A percentile compares a stretch with the other conserved stretches of the same genome.
Evolutionary conservation across 2,113 vertebrate genomes (phyloP).

Genomic region (Myanophis thanlyinensis): DNA sequence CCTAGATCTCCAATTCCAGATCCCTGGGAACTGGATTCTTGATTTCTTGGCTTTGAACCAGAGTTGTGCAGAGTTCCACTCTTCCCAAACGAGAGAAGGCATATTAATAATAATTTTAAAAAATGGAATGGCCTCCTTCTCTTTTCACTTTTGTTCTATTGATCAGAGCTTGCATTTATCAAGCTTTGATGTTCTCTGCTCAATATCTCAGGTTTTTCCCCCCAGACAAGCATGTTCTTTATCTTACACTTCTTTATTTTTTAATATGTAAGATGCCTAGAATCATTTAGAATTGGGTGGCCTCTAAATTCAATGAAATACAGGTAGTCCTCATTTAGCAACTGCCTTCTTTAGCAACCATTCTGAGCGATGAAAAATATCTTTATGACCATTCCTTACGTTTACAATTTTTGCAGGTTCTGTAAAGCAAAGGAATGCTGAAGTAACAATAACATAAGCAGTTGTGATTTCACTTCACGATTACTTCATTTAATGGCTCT

Average conservation of each 20-base stretch:
- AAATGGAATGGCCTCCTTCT: background rate
- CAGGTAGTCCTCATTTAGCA: background rate
- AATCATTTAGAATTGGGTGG: background rate
- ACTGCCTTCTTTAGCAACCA: background rate
- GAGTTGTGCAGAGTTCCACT: background rate
- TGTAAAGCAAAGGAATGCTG: background rate
- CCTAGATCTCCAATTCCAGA: background rate
- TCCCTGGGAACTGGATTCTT: background rate
- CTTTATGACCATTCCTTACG: background rate
- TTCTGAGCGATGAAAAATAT: background rate
- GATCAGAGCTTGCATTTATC: background rate
- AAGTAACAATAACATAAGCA: background rate
- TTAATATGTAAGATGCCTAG: background rate
- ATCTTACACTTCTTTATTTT: background rate
- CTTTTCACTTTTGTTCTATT: background rate
- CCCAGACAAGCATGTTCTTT: background rate
- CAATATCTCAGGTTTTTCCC: background rate
- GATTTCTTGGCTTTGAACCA: background rate
- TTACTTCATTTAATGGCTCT: background rate
- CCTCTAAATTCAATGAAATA: background rate
- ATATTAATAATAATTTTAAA: background rate
- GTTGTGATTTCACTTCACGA: background rate
- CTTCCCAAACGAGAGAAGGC: background rate
- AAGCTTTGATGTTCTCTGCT: background rate
- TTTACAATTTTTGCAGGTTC: background rate